A percentile compares a stretch with the other conserved stretches of the same genome.
phyloP scores from a whole-genome alignment of 2,113 vertebrate species.

The Phalacrocorax brasilianus region DNA sequence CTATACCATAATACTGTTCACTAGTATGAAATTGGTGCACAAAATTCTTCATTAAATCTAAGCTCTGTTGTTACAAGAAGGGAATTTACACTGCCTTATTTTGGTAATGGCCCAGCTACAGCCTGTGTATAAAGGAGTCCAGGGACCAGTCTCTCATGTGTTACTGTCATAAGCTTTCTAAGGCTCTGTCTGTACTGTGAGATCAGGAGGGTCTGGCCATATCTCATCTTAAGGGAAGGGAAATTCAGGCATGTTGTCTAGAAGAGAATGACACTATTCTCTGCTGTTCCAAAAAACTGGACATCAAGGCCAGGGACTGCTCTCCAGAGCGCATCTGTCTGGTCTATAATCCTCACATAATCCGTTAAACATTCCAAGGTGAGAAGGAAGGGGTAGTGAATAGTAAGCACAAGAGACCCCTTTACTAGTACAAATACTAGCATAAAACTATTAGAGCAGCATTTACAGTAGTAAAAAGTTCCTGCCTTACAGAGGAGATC shows the following conservation, averaged over 20 bases:
- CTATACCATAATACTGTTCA: neutral
- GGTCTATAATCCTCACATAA: neutral
- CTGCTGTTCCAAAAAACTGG: neutral
- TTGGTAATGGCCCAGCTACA: neutral
- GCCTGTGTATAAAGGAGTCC: neutral
- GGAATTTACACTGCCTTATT: neutral
- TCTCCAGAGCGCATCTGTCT: neutral
- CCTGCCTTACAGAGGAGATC: neutral
- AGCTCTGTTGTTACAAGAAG: neutral
- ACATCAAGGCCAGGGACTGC: neutral
- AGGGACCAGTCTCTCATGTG: neutral
- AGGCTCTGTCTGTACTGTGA: neutral
- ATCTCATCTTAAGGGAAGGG: neutral
- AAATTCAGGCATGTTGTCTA: neutral
- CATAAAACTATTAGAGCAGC: neutral
- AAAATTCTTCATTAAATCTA: neutral
- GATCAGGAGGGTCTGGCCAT: neutral
- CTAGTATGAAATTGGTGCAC: neutral
- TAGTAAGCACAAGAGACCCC: neutral
- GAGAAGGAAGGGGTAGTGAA: neutral
- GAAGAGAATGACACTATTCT: neutral
- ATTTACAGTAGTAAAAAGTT: neutral
- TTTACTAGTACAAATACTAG: neutral
- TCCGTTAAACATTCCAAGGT: neutral
- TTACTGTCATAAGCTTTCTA: neutral